Conservation (phyloP, 1,140 invertebrate species). For the Oscheius sp. region DNA sequence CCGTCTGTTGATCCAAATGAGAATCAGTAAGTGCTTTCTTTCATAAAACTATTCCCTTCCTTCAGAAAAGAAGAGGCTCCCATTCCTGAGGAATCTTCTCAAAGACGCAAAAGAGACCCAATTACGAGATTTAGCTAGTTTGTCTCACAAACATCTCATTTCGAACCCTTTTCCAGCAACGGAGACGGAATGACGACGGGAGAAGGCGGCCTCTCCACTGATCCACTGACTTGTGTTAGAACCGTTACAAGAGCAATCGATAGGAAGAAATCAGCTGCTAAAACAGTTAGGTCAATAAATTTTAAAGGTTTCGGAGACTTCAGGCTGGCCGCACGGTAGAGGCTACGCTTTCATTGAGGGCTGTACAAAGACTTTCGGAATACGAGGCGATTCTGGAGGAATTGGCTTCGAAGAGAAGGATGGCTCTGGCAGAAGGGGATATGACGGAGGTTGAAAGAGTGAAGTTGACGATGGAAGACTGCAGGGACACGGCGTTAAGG, state of each 20-base stretch:
- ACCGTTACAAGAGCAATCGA: background rate
- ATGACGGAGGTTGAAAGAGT: background rate
- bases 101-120: too few species aligned
- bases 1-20: too few species aligned
- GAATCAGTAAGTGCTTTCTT: too few species aligned
- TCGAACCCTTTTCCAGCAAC: background rate
- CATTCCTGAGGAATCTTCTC: too few species aligned
- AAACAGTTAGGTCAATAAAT: background rate
- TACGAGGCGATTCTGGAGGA: slow-evolving; percentile 1
- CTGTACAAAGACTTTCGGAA: background rate
- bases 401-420: background rate
- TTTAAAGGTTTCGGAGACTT: background rate
- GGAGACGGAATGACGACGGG: slow-evolving; percentile 2
- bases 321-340: background rate
- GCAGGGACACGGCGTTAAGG: background rate
- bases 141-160: too few species aligned
- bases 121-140: too few species aligned
- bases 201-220: background rate
- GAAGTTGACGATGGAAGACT: background rate
- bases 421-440: background rate
- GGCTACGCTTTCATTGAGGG: background rate
- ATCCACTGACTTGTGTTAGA: background rate
- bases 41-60: too few species aligned
- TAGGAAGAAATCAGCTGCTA: background rate
- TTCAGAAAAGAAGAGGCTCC: too few species aligned